A percentile compares a stretch with the other conserved stretches of the same genome.
These are phyloP conservation scores for Agrenia bidenticulata DNA, from an alignment of 2,888 invertebrate genomes.

Conservation along the genomic window DNA sequence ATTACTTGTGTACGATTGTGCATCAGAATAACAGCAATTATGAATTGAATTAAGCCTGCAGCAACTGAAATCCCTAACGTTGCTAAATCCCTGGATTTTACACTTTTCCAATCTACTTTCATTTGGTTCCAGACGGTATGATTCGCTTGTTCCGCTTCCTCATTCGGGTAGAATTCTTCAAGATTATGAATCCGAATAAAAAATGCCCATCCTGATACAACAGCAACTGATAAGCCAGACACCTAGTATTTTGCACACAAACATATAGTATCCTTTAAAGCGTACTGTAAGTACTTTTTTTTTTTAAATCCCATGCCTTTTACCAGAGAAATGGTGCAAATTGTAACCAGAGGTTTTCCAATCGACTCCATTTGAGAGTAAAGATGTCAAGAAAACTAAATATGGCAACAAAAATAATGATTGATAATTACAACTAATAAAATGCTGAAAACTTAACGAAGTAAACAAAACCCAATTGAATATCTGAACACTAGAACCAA, in stretches of 20 bases:
- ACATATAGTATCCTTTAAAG: too few relatives aligned
- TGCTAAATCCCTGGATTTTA: background rate
- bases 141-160: background rate
- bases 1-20: background rate
- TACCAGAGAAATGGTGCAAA: conserved; percentile 5
- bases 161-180: conserved; percentile 3
- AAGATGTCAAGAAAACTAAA: too few relatives aligned
- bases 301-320: background rate
- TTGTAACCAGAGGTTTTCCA: background rate
- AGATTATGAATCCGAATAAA: background rate
- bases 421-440: too few relatives aligned
- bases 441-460: too few relatives aligned
- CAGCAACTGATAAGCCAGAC: background rate
- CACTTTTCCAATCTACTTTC: background rate
- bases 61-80: background rate
- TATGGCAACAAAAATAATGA: too few relatives aligned
- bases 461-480: too few relatives aligned
- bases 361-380: too few relatives aligned
- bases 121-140: background rate
- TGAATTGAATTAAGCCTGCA: background rate
- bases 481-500: too few relatives aligned
- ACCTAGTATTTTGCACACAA: too few relatives aligned
- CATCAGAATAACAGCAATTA: background rate
- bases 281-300: background rate
- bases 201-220: background rate